phyloP scores from a whole-genome alignment of 1,140 invertebrate genomes.

The Drosophila azteca region DNA sequence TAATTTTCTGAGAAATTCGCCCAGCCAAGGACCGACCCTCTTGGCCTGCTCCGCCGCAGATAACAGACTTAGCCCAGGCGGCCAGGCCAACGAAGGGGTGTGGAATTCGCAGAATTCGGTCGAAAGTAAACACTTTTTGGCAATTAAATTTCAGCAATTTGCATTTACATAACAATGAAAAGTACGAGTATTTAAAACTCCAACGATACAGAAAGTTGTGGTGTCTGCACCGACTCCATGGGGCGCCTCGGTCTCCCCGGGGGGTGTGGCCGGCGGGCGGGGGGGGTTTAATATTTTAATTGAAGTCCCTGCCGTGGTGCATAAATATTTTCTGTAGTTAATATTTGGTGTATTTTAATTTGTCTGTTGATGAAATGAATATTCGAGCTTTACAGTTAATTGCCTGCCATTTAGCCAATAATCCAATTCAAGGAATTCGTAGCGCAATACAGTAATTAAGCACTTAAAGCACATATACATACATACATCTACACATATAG shows the following conservation, averaged over 20 bases:
- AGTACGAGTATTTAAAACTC: slow-evolving; percentile 51
- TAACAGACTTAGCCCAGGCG: slow-evolving; percentile 6
- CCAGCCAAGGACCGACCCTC: background rate
- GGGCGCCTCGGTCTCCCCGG: too few species aligned
- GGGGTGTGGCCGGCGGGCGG: slow-evolving; percentile 1
- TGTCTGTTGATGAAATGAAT: slow-evolving; percentile 1
- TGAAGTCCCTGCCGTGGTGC: slow-evolving; percentile 1
- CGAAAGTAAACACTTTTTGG: slow-evolving; percentile 73
- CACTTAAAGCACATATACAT: slow-evolving; percentile 22
- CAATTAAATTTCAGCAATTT: slow-evolving; percentile 71
- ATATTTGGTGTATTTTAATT: slow-evolving; percentile 30
- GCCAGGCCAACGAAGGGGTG: background rate
- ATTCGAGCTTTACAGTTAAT: slow-evolving; percentile 28
- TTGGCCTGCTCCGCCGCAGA: slow-evolving; percentile 21
- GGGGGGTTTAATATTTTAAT: slow-evolving; percentile 46
- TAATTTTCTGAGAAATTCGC: slow-evolving; percentile 45
- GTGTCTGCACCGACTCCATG: background rate
- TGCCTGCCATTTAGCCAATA: slow-evolving; percentile 33
- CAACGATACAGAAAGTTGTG: slow-evolving; percentile 37
- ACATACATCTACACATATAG: too few species aligned
- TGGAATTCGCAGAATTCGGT: slow-evolving; percentile 10
- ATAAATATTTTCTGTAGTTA: slow-evolving; percentile 46
- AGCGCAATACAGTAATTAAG: slow-evolving; percentile 28
- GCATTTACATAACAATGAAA: slow-evolving; percentile 72
- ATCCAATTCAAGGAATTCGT: slow-evolving; percentile 10